phyloP scores from a whole-genome alignment of 2,113 vertebrate genomes.

The Oncorhynchus kisutch region DNA sequence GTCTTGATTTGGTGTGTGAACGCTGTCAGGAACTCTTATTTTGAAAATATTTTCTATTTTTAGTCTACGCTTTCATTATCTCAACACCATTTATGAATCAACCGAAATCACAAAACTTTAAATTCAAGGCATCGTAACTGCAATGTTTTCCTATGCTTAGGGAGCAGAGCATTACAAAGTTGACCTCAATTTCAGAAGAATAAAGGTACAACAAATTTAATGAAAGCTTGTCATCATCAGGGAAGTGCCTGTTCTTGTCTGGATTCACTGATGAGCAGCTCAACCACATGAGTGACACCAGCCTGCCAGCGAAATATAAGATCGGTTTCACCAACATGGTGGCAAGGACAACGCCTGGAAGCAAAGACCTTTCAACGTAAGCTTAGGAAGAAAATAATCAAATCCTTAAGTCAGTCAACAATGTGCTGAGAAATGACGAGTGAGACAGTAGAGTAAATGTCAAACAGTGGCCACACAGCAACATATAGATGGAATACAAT shows the following conservation, averaged over 20 bases:
- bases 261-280: slow-evolving; percentile 91
- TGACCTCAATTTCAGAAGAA: background rate
- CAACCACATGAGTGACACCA: slow-evolving; percentile 88
- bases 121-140: no score
- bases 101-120: no score
- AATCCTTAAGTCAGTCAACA: background rate
- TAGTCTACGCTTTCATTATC: no score
- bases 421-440: background rate
- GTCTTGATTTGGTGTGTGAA: no score
- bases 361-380: slow-evolving; percentile 95
- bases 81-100: no score
- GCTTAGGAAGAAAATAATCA: background rate
- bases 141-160: no score
- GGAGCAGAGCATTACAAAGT: background rate
- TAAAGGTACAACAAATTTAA: background rate
- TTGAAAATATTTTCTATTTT: no score
- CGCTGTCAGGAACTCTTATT: background rate
- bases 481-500: background rate
- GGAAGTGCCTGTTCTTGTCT: slow-evolving; percentile 98
- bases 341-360: slow-evolving; percentile 92
- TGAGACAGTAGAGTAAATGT: background rate
- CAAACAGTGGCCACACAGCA: background rate
- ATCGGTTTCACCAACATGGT: slow-evolving; percentile 99
- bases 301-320: slow-evolving; percentile 88
- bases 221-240: slow-evolving; percentile 60